Evolutionary conservation across 2,888 invertebrate species (phyloP).

Genomic region (Oscheius myriophilus): DNA sequence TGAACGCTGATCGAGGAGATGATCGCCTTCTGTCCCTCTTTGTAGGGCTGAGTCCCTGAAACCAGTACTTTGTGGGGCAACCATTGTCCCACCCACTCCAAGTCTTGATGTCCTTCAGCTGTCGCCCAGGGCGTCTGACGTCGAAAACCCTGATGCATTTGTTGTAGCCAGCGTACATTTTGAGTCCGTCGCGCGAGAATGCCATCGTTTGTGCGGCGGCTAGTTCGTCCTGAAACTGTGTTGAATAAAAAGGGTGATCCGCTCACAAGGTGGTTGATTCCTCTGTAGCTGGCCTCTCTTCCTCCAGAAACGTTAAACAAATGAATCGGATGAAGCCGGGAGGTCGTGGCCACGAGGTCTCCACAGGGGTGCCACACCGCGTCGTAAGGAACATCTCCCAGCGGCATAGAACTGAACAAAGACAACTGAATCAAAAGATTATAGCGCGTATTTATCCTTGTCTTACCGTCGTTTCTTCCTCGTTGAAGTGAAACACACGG

Average conservation of each 20-base stretch:
- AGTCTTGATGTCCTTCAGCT: conserved; percentile 32
- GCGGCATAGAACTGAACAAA: background rate
- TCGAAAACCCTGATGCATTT: conserved; percentile 32
- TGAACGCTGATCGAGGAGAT: conserved; percentile 31
- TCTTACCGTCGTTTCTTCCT: conserved; percentile 16
- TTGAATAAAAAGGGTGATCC: too few relatives aligned
- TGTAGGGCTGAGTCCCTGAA: conserved; percentile 24
- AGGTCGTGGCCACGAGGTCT: conserved; percentile 31
- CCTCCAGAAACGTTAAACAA: conserved; percentile 28
- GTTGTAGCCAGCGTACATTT: conserved; percentile 34
- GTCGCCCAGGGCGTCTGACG: conserved; percentile 34
- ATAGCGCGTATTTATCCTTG: background rate
- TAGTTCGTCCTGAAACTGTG: conserved; percentile 33
- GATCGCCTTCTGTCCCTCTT: conserved; percentile 29
- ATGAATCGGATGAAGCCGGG: conserved; percentile 33
- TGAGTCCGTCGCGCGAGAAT: conserved; percentile 30
- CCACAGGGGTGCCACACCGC: conserved; percentile 31
- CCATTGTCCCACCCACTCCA: conserved; percentile 27
- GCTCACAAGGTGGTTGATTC: conserved; percentile 39
- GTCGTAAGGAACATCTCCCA: conserved; percentile 28
- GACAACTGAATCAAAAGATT: conserved; percentile 18
- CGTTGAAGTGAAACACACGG: conserved; percentile 32
- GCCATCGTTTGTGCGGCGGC: conserved; percentile 34
- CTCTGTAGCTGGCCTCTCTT: conserved; percentile 31
- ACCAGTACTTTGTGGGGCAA: too few relatives aligned